A percentile compares a stretch with the other conserved stretches of the same genome.
phyloP scores from a whole-genome alignment of 2,113 vertebrate species.

The Himantopus leucocephalus region DNA sequence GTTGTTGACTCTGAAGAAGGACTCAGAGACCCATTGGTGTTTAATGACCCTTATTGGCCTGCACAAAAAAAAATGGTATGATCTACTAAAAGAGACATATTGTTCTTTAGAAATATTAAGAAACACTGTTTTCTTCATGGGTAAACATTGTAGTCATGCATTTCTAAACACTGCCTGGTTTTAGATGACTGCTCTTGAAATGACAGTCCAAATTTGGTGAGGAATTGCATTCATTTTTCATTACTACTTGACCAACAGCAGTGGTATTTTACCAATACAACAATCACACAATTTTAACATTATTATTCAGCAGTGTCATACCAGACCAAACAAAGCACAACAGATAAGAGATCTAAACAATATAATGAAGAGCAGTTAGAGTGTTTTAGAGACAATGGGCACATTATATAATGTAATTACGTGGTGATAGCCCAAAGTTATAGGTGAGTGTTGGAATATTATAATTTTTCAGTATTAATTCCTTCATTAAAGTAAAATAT shows the following conservation, averaged over 20 bases:
- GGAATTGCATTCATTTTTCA: constrained; percentile 23
- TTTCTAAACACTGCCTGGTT: constrained; percentile 65
- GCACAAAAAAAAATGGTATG: constrained; percentile 81
- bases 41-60: constrained; percentile 88
- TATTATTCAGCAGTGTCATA: neutral
- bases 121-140: constrained; percentile 71
- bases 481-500: neutral
- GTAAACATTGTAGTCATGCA: constrained; percentile 48
- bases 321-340: neutral
- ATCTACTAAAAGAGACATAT: constrained; percentile 71
- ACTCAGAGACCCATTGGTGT: constrained; percentile 80
- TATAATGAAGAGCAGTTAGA: neutral
- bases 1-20: constrained; percentile 78
- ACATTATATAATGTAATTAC: neutral
- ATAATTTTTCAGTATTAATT: neutral
- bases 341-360: neutral
- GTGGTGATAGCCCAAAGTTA: neutral
- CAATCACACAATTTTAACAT: neutral
- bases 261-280: neutral
- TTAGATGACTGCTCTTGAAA: constrained; percentile 63
- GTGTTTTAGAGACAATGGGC: neutral
- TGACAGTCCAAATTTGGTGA: constrained; percentile 22
- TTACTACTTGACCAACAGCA: neutral
- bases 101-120: constrained; percentile 72
- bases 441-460: neutral